Base-by-base conservation (phyloP, 2,888 invertebrate genomes). In the Trachelus stipa region DNA sequence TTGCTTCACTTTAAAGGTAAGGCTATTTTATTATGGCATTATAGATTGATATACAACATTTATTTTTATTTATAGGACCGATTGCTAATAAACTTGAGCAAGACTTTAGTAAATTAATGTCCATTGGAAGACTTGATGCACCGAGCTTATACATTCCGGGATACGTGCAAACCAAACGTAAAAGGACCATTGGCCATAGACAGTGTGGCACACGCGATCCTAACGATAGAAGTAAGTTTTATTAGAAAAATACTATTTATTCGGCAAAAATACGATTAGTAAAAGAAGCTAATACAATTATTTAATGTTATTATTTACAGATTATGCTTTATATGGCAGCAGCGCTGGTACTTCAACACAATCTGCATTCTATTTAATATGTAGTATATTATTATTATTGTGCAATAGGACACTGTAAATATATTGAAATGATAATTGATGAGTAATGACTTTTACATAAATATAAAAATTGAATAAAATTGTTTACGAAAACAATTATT, bases 111-210 rank as follows among this genome's bases (percentile, higher is more conserved):
- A 94, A 93, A 80, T 92, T 98, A 40, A 92, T 98, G 82, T 94
- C 95, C 3, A 94, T 95, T 1, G 97, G 97, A 0, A 94, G 94
- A 77, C 92, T 97, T 79, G 95, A 95, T 76, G 92, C 95, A 0
- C 97, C 97, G 1, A 96, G 95, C 87, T 92, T 97, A 79, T 95
- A 92, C 86, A 95, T 97, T 87, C 96, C 96, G 0, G 97, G 97
- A 3, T 96, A 94, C 89, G 92, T 95, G 33, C 93, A 95, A 87
- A 91, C 92, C 35, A 96, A 96, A 89, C 92, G 96, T 74, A 96
- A 96, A 90, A 89, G 92, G 9, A 95, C 94, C 79, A 93, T 95
- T 40, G 95, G 96, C 0, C 96, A 97, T 88, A 93, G 96, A 69
- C 95, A 94, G 78, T 97, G 97, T 83, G 96, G 96, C 0, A 94